phyloP scores from a whole-genome alignment of 2,797 vertebrate genomes.

The Sparidentex hasta region DNA sequence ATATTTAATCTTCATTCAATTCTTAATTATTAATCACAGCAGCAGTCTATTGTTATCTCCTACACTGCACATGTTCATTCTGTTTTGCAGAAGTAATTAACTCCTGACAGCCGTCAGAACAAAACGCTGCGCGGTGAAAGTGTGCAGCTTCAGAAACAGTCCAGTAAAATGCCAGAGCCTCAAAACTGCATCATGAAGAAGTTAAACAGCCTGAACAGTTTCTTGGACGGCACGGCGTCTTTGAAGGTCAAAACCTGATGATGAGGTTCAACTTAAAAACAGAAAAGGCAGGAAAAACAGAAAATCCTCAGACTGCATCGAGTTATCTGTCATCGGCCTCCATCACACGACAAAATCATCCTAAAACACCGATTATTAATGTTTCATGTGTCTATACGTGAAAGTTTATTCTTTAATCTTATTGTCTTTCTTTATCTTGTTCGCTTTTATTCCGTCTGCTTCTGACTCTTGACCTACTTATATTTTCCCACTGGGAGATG shows the following conservation, averaged over 20 bases:
- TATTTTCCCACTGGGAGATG: no score
- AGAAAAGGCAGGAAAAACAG: neutral
- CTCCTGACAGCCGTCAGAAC: slow-evolving; percentile 6
- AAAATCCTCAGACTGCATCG: no score
- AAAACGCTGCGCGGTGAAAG: neutral
- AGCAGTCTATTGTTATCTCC: neutral
- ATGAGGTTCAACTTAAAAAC: neutral
- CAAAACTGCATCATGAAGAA: neutral
- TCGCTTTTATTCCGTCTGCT: no score
- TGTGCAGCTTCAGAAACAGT: neutral
- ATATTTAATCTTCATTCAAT: no score
- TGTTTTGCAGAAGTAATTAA: neutral
- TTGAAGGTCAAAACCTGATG: neutral
- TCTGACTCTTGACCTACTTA: no score
- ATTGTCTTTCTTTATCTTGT: no score
- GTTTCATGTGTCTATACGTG: no score
- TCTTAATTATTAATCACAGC: neutral
- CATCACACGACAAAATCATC: no score
- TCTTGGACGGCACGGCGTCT: neutral
- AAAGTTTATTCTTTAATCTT: no score
- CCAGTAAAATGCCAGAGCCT: neutral
- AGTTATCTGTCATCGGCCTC: no score
- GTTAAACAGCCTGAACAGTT: no score
- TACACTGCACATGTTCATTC: neutral
- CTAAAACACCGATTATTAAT: no score